Percentiles rank a stretch among this genome's conserved stretches.
These are phyloP conservation scores for Temnothorax curvispinosus DNA, from an alignment of 1,140 invertebrate genomes.

Conservation along the genomic window DNA sequence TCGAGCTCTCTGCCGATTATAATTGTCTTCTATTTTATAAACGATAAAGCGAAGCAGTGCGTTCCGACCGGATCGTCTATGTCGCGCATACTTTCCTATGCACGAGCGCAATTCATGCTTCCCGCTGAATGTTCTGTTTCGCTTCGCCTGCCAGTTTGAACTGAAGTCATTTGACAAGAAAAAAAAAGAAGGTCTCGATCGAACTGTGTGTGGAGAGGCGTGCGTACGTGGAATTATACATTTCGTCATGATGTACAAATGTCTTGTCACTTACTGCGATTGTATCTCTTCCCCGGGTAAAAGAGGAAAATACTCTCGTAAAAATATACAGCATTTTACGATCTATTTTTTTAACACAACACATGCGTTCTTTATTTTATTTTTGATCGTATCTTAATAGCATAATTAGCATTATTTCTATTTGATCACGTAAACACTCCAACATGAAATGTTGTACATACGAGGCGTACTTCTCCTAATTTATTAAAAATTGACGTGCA, in stretches of 20 bases:
- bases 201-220: conserved; percentile 30
- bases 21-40: conserved; percentile 75
- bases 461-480: conserved; percentile 4
- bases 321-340: conserved; percentile 40
- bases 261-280: conserved; percentile 40
- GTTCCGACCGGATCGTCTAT: conserved; percentile 54
- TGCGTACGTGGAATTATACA: conserved; percentile 38
- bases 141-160: conserved; percentile 56
- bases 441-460: not conserved
- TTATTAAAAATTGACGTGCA: conserved; percentile 36
- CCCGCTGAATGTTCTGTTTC: conserved; percentile 70
- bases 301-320: conserved; percentile 61
- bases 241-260: conserved; percentile 46
- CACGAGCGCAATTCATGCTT: conserved; percentile 65
- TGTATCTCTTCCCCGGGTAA: conserved; percentile 58
- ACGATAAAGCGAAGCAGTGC: conserved; percentile 67
- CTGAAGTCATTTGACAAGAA: conserved; percentile 21
- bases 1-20: conserved; percentile 70
- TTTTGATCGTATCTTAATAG: conserved; percentile 13
- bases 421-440: not conserved
- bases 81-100: conserved; percentile 2
- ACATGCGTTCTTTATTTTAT: conserved; percentile 26
- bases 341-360: conserved; percentile 36
- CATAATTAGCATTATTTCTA: not conserved
- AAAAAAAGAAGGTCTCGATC: not conserved